These are phyloP conservation scores for Orycteropus afer DNA, from an alignment of 2,113 vertebrate species.

Conservation along the genomic window DNA sequence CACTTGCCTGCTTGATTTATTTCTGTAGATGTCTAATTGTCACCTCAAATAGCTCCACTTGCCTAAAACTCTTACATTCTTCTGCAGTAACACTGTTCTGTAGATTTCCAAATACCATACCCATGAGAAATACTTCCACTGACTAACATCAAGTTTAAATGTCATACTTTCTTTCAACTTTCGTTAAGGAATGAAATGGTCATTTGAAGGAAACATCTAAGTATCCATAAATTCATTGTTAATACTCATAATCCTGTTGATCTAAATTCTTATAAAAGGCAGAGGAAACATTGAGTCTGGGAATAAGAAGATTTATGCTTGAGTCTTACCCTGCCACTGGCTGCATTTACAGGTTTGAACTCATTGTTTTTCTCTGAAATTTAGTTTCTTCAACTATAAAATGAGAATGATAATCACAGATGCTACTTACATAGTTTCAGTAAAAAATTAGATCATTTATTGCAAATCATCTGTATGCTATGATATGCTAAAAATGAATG, in stretches of 20 bases:
- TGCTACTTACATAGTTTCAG: neutral
- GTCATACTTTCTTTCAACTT: neutral
- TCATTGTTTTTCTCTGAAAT: no score
- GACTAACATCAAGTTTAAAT: neutral
- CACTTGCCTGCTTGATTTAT: neutral
- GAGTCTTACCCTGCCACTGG: neutral
- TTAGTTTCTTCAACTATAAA: no score
- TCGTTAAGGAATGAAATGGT: neutral
- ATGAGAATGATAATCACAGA: neutral
- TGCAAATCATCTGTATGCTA: neutral
- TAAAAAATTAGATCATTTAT: neutral
- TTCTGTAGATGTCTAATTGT: neutral
- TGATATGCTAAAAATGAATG: neutral
- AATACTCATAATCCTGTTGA: neutral
- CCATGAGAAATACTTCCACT: neutral
- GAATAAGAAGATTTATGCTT: neutral
- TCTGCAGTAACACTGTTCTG: accelerated
- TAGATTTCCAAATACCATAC: neutral
- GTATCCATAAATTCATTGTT: neutral
- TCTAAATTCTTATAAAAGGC: neutral
- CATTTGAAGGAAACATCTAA: neutral
- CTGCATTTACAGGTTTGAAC: neutral
- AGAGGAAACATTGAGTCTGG: neutral
- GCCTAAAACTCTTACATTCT: neutral
- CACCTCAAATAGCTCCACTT: neutral